Base-by-base conservation (phyloP, 2,113 vertebrate genomes). In the Plestiodon gilberti region DNA sequence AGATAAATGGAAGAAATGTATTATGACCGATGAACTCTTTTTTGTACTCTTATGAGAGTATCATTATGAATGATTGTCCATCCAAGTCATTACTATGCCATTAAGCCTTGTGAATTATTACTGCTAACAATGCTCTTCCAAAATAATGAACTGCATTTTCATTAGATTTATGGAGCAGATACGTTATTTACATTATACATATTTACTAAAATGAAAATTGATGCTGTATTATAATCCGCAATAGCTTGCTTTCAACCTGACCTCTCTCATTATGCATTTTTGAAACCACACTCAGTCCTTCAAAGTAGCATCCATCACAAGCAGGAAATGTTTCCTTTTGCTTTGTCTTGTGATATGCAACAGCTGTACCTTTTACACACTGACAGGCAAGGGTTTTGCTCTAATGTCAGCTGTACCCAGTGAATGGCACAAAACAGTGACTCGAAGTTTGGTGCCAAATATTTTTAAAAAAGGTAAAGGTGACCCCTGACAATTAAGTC, bases 1-100 rank as follows among this genome's bases (percentile, higher is more conserved):
- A 81, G 81, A 75, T 65, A 40, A 87, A 87, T 55, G n/a, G 73
- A 43, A 87, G 43, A 74, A 81, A 75, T 75, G 78, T 75, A 81
- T 87, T 87, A 75, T 33, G 52, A 64, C 59, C 38, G 40, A 81
- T 75, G 70, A 61, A 86, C 55, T 65, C 73, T 48, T 80, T 80
- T 79, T 73, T 73, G 30, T 86, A 35, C 57, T 28, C 57, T 62
- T 73, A 62, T 2, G 38, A 86, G 38, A 52, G 70, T 64, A 75
- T 65, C 43, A 81, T 81, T 65, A 30, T 81, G 69, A 87, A 35
- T 65, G 23, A 87, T 81, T 74, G 69, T 87, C 78, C 59, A 75
- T 74, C 64, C 79, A 87, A 23, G 59, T 64, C 70, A 73, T 74
- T 74, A 75, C 30, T 81, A 38, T 81, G 71, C 61, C 61, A 74